Conservation (phyloP, 2,888 invertebrate species). For the Thyatira batis region DNA sequence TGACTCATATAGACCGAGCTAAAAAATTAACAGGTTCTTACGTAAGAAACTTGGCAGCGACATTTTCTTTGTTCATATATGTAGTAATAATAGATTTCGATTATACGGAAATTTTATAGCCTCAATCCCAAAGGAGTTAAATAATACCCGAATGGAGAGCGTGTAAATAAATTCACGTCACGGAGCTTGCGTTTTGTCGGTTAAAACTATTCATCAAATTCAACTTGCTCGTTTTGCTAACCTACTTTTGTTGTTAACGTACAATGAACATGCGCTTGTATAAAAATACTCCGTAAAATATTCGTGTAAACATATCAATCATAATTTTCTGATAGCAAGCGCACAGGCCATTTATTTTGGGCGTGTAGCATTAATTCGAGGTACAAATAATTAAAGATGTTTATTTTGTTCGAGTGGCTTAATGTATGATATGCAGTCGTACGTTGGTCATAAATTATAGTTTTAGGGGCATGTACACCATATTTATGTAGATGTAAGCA, state of each 20-base stretch:
- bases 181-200: not conserved
- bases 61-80: constrained; percentile 20
- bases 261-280: constrained; percentile 3
- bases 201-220: not conserved
- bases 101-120: constrained; percentile 6
- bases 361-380: not conserved
- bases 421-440: not conserved
- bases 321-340: not conserved
- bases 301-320: constrained; percentile 1
- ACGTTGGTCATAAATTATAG: not conserved
- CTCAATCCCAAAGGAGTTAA: not conserved
- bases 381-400: not conserved
- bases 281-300: not conserved
- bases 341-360: not conserved
- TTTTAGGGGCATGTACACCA: not conserved
- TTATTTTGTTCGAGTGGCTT: not conserved
- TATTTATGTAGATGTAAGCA: not conserved
- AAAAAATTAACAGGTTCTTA: constrained; percentile 20
- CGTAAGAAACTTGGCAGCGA: constrained; percentile 35
- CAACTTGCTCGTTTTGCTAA: constrained; percentile 1
- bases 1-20: constrained; percentile 26
- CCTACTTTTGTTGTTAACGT: constrained; percentile 4
- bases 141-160: constrained; percentile 1
- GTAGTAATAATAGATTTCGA: constrained; percentile 20
- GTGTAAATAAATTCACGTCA: not conserved